Percentiles rank a stretch among this genome's conserved stretches.
phyloP scores from a whole-genome alignment of 2,888 invertebrate species.

The Eumerus sabulonum region DNA sequence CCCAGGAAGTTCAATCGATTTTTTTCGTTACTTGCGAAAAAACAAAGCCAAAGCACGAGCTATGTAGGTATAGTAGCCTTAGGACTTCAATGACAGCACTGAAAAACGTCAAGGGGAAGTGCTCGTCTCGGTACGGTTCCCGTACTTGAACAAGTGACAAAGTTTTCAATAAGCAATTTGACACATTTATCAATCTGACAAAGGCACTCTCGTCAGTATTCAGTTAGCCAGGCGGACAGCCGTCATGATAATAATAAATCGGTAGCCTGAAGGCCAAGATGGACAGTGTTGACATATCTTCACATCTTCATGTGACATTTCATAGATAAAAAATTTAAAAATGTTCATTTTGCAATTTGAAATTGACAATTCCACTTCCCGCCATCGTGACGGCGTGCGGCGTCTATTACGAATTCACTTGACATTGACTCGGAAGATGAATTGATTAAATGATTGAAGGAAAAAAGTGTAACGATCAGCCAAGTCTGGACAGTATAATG shows the following conservation, averaged over 20 bases:
- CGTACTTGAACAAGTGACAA: not conserved
- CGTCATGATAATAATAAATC: constrained; percentile 11
- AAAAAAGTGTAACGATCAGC: too few relatives aligned
- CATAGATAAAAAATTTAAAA: too few relatives aligned
- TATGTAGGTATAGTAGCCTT: not conserved
- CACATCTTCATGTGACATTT: constrained; percentile 2
- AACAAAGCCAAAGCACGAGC: too few relatives aligned
- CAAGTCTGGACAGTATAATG: too few relatives aligned
- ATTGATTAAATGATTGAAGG: too few relatives aligned
- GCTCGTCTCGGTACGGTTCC: not conserved
- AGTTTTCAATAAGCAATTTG: not conserved
- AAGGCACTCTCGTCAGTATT: not conserved
- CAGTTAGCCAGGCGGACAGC: constrained; percentile 1
- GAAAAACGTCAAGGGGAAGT: too few relatives aligned
- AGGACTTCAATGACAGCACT: constrained; percentile 9
- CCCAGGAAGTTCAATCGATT: not conserved
- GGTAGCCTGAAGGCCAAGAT: constrained; percentile 37
- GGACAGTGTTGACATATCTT: constrained; percentile 18
- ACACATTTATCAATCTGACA: constrained; percentile 19
- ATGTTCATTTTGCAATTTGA: too few relatives aligned
- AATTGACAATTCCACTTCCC: too few relatives aligned
- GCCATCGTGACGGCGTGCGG: too few relatives aligned
- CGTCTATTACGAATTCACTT: too few relatives aligned
- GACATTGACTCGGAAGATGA: too few relatives aligned
- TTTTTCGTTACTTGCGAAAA: too few relatives aligned